A percentile compares a stretch with the other conserved stretches of the same genome.
These are phyloP conservation scores for Arizona elegans DNA, from an alignment of 2,113 vertebrate genomes.

Conservation along the genomic window DNA sequence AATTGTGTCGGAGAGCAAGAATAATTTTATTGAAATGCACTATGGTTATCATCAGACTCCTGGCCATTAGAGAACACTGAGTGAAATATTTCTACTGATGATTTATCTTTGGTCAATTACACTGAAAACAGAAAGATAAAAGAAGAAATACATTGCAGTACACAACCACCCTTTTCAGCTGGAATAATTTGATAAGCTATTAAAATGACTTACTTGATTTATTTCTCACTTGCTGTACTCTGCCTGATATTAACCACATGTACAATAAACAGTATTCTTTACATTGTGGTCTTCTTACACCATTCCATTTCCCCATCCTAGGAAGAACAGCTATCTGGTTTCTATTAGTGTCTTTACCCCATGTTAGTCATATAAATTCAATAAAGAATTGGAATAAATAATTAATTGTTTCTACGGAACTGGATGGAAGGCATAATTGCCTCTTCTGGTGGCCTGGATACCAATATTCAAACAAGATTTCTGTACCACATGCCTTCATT, in stretches of 20 bases:
- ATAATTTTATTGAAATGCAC: not conserved
- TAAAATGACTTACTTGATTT: not conserved
- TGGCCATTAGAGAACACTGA: not conserved
- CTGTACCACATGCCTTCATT: not conserved
- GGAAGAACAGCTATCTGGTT: not conserved
- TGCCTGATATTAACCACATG: not conserved
- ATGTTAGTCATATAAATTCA: not conserved
- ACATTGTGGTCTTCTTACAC: not conserved
- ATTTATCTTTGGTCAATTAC: not conserved
- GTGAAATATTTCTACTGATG: not conserved
- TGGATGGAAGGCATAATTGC: not conserved
- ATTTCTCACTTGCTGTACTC: not conserved
- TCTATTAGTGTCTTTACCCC: not conserved
- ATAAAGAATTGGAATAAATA: not conserved
- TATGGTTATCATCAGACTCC: not conserved
- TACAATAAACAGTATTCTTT: not conserved
- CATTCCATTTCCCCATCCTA: not conserved
- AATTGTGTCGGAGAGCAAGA: not conserved
- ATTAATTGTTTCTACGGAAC: not conserved
- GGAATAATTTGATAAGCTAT: not conserved
- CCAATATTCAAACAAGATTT: not conserved
- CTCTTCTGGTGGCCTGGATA: not conserved
- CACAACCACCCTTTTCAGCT: not conserved
- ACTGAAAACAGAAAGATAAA: not conserved
- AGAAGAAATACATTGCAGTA: not conserved